These are phyloP conservation scores for Phalera bucephala DNA, from an alignment of 2,888 invertebrate genomes.

Conservation along the genomic window DNA sequence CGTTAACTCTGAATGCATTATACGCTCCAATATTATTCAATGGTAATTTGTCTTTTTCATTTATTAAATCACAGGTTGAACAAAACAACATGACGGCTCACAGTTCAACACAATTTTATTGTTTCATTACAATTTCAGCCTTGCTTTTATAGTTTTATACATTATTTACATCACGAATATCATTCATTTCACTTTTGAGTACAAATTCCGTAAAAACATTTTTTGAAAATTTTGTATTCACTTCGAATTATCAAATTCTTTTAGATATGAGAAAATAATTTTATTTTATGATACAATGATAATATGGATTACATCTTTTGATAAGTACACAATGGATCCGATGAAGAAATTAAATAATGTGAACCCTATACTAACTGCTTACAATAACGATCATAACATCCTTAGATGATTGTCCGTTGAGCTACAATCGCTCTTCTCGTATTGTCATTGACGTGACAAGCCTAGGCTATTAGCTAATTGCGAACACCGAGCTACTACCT, in stretches of 20 bases:
- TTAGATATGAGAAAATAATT: slow-evolving; percentile 64
- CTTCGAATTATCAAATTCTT: slow-evolving; percentile 39
- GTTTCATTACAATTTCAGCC: slow-evolving; percentile 81
- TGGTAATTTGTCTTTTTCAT: background rate
- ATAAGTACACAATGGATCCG: slow-evolving; percentile 47
- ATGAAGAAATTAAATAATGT: slow-evolving; percentile 32
- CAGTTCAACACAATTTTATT: slow-evolving; percentile 80
- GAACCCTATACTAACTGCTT: slow-evolving; percentile 45
- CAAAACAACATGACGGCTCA: slow-evolving; percentile 27
- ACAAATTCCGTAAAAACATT: slow-evolving; percentile 76
- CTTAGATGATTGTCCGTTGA: slow-evolving; percentile 69
- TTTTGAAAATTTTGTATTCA: slow-evolving; percentile 42
- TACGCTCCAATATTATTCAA: too few species aligned
- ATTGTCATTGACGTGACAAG: slow-evolving; percentile 84
- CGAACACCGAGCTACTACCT: slow-evolving; percentile 88
- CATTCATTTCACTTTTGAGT: slow-evolving; percentile 57
- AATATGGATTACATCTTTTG: slow-evolving; percentile 43
- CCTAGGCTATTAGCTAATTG: slow-evolving; percentile 88
- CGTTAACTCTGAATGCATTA: too few species aligned
- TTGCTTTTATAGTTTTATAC: slow-evolving; percentile 80
- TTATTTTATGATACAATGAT: slow-evolving; percentile 47
- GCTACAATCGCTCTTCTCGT: slow-evolving; percentile 78
- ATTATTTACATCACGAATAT: slow-evolving; percentile 74
- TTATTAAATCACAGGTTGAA: slow-evolving; percentile 16
- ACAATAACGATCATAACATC: slow-evolving; percentile 80